These are phyloP conservation scores for Ophion costatus DNA, from an alignment of 2,888 invertebrate genomes.

Conservation along the genomic window DNA sequence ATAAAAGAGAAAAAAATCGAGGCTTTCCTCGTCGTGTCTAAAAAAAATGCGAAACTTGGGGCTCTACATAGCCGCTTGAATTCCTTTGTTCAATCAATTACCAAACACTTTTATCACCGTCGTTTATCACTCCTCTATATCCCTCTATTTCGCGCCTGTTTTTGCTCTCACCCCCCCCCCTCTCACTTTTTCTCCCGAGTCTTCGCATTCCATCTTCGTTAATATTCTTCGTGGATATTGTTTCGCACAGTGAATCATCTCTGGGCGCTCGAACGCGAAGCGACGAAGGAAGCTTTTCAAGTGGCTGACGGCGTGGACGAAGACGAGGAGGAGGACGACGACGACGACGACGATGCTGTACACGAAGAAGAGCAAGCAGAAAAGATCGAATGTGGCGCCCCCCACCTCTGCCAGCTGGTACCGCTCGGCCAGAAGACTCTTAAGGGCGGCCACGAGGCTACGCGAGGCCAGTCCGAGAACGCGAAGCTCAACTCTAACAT, in stretches of 20 bases:
- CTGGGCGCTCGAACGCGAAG: slow-evolving; percentile 37
- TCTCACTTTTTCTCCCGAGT: slow-evolving; percentile 58
- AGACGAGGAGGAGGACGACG: background rate
- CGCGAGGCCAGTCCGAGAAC: slow-evolving; percentile 82
- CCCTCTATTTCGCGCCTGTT: slow-evolving; percentile 14
- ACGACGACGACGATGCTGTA: slow-evolving; percentile 17
- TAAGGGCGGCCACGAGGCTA: slow-evolving; percentile 81
- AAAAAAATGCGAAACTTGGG: too few relatives aligned
- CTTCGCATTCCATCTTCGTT: slow-evolving; percentile 63
- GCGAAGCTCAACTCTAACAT: slow-evolving; percentile 82
- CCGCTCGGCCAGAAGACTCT: slow-evolving; percentile 79
- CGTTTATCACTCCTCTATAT: slow-evolving; percentile 12
- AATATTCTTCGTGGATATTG: slow-evolving; percentile 68
- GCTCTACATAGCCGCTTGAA: background rate
- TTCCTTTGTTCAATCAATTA: background rate
- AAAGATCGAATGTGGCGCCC: slow-evolving; percentile 43
- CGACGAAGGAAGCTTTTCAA: slow-evolving; percentile 12
- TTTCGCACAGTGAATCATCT: slow-evolving; percentile 60
- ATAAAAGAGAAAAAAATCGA: too few relatives aligned
- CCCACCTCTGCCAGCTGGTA: slow-evolving; percentile 65
- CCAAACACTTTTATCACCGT: background rate
- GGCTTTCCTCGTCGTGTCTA: too few relatives aligned
- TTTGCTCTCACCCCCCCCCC: slow-evolving; percentile 27
- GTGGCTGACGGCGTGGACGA: background rate
- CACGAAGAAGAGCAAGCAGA: slow-evolving; percentile 51